These are phyloP conservation scores for Leucoraja erinaceus DNA, from an alignment of 2,113 vertebrate species.

Conservation along the genomic window DNA sequence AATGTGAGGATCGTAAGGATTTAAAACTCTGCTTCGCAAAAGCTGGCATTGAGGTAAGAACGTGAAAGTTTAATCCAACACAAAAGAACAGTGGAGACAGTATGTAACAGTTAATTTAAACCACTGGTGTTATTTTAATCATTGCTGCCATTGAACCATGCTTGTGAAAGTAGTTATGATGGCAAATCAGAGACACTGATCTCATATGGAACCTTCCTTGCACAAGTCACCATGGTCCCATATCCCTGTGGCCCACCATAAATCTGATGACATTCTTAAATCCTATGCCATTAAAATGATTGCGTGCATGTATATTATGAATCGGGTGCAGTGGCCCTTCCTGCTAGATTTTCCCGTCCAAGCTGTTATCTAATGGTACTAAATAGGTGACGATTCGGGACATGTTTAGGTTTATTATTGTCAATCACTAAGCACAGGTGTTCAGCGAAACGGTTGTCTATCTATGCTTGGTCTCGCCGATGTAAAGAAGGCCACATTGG, in stretches of 20 bases:
- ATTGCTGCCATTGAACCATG: neutral
- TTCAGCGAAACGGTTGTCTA: too few species aligned
- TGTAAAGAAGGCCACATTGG: too few species aligned
- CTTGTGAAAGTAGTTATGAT: neutral
- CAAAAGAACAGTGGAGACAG: neutral
- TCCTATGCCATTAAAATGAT: neutral
- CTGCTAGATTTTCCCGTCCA: neutral
- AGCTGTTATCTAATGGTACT: neutral
- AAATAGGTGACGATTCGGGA: neutral
- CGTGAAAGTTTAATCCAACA: neutral
- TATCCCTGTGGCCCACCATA: too few species aligned
- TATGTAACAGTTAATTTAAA: neutral
- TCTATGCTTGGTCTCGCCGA: too few species aligned
- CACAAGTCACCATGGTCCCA: neutral
- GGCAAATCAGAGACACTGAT: neutral
- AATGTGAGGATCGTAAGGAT: slow-evolving; percentile 32
- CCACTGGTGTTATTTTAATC: neutral
- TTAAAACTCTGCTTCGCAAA: slow-evolving; percentile 16
- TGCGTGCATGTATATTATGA: neutral
- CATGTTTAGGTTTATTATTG: too few species aligned
- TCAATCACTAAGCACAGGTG: too few species aligned
- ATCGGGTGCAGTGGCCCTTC: neutral
- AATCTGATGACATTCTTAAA: neutral
- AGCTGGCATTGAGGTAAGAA: neutral
- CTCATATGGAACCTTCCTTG: neutral